Evolutionary conservation across 2,113 vertebrate species (phyloP).

Genomic region (Coreoperca whiteheadi): DNA sequence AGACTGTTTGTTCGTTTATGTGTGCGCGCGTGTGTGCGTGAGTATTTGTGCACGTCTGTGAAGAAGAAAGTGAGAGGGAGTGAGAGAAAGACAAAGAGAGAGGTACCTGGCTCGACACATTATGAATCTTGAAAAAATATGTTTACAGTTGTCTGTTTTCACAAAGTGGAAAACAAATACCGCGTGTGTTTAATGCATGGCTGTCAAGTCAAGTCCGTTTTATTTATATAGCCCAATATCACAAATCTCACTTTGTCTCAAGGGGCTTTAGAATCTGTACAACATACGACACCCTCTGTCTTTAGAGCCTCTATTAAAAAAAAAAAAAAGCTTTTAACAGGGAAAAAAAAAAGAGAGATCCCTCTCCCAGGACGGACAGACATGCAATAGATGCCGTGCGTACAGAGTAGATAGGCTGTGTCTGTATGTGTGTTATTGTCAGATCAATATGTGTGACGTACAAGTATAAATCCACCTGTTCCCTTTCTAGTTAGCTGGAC

Average conservation of each 20-base stretch:
- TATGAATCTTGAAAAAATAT: constrained; percentile 40
- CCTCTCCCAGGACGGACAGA: no score
- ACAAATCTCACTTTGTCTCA: no score
- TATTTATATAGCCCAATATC: no score
- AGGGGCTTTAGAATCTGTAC: no score
- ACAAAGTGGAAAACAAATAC: constrained; percentile 48
- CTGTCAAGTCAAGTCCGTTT: no score
- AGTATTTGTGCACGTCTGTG: neutral
- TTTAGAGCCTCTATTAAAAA: no score
- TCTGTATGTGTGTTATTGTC: constrained; percentile 13
- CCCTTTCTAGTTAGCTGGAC: constrained; percentile 21
- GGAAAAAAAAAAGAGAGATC: no score
- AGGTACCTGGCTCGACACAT: constrained; percentile 35
- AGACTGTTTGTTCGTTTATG: constrained; percentile 31
- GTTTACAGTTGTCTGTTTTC: constrained; percentile 32
- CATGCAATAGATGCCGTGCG: no score
- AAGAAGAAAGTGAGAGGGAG: constrained; percentile 18
- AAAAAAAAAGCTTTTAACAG: no score
- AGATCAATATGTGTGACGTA: constrained; percentile 14
- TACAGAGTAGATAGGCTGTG: no score
- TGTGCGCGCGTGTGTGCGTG: neutral
- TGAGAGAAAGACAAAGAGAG: constrained; percentile 26
- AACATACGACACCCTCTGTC: no score
- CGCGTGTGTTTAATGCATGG: neutral
- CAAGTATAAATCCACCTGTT: constrained; percentile 37